These are phyloP conservation scores for Spisula subtruncata DNA, from an alignment of 2,888 invertebrate genomes.

Conservation along the genomic window DNA sequence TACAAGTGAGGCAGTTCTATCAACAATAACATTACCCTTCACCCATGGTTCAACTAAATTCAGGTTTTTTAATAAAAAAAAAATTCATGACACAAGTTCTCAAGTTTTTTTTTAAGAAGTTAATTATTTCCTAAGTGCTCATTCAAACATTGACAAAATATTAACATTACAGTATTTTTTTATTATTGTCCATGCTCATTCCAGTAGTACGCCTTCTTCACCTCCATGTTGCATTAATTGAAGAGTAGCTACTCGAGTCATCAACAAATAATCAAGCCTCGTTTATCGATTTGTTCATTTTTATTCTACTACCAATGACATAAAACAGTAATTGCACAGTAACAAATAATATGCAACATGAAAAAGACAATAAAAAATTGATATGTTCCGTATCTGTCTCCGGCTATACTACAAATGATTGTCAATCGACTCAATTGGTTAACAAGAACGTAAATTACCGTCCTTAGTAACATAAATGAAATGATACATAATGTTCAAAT, in stretches of 20 bases:
- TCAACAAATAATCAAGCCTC: constrained; percentile 45
- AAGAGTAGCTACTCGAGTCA: background rate
- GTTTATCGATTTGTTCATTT: constrained; percentile 38
- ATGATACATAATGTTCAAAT: background rate
- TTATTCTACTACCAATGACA: constrained; percentile 57
- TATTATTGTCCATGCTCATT: background rate
- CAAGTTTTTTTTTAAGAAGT: background rate
- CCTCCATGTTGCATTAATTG: background rate
- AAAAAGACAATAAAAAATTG: constrained; percentile 25
- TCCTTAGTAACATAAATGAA: background rate
- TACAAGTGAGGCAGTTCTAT: constrained; percentile 48
- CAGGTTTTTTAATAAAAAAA: background rate
- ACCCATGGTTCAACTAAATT: constrained; percentile 25
- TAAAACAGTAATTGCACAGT: constrained; percentile 69
- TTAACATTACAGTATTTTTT: background rate
- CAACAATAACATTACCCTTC: constrained; percentile 40
- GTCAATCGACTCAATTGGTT: background rate
- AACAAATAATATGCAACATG: constrained; percentile 46
- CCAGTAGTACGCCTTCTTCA: background rate
- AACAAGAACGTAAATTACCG: background rate
- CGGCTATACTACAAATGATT: background rate
- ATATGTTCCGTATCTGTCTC: constrained; percentile 21
- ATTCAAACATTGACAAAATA: constrained; percentile 7
- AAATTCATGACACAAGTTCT: constrained; percentile 36
- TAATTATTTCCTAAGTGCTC: background rate